Conservation (phyloP, 2,888 invertebrate genomes). For the Drymonia ruficornis region DNA sequence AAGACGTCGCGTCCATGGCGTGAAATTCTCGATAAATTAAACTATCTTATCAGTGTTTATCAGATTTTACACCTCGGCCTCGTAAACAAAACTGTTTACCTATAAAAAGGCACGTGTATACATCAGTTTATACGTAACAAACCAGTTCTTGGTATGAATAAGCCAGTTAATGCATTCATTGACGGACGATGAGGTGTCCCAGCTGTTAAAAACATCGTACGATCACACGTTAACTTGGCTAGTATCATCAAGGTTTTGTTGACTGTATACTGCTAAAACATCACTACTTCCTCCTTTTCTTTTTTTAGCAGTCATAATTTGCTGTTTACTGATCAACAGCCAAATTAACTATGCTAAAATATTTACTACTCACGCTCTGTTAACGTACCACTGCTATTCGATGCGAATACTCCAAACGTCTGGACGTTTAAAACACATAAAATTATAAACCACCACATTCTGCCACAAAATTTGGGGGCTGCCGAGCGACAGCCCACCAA, state of each 20-base stretch:
- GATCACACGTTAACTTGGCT: conserved; percentile 33
- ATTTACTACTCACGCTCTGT: conserved; percentile 66
- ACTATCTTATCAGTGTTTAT: conserved; percentile 39
- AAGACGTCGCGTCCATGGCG: conserved; percentile 20
- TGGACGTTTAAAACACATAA: conserved; percentile 75
- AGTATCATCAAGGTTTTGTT: conserved; percentile 32
- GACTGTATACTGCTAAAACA: conserved; percentile 20
- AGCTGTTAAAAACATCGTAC: conserved; percentile 46
- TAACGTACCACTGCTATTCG: conserved; percentile 61
- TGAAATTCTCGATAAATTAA: conserved; percentile 26
- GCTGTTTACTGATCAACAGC: not conserved
- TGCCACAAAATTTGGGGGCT: conserved; percentile 81
- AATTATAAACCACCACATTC: conserved; percentile 82
- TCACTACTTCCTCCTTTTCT: not conserved
- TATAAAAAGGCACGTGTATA: conserved; percentile 40
- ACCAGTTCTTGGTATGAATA: conserved; percentile 61
- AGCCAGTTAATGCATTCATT: conserved; percentile 44
- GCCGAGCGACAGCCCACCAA: conserved; percentile 83
- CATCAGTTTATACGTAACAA: conserved; percentile 50
- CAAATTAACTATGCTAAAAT: conserved; percentile 13
- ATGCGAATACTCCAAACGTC: conserved; percentile 69
- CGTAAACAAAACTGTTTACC: conserved; percentile 37
- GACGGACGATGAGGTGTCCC: conserved; percentile 42
- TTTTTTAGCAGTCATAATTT: not conserved
- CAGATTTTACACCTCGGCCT: conserved; percentile 23